Evolutionary conservation across 2,797 vertebrate species (phyloP).

Genomic region (Takifugu rubripes): DNA sequence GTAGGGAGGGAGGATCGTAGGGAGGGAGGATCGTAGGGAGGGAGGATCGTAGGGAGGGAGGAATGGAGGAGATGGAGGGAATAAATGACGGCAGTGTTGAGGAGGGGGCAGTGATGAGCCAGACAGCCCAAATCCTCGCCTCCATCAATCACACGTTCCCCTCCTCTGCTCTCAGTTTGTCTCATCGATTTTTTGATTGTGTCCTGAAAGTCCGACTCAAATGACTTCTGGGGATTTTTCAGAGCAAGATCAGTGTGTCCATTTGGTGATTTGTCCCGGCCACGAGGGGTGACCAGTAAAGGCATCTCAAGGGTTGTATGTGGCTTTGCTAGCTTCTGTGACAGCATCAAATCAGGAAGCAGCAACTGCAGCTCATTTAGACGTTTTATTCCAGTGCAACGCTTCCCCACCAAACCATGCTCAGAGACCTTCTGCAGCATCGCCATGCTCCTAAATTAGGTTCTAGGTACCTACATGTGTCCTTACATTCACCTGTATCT

Average conservation of each 20-base stretch:
- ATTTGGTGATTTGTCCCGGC: constrained; percentile 34
- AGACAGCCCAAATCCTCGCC: constrained; percentile 58
- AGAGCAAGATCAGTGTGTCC: constrained; percentile 29
- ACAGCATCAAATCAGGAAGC: background rate
- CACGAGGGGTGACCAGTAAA: constrained; percentile 8
- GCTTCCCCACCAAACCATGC: background rate
- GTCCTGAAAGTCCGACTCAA: constrained; percentile 58
- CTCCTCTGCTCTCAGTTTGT: constrained; percentile 60
- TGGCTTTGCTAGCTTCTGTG: background rate
- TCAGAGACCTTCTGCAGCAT: background rate
- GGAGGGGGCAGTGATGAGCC: constrained; percentile 53
- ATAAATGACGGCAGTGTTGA: constrained; percentile 33
- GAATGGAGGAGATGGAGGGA: constrained; percentile 8
- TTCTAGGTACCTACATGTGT: too few species aligned
- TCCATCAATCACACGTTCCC: constrained; percentile 67
- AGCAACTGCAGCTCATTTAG: background rate
- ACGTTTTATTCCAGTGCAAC: background rate
- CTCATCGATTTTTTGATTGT: constrained; percentile 65
- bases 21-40: background rate
- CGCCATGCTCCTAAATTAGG: background rate
- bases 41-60: background rate
- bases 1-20: too few species aligned
- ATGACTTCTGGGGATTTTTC: constrained; percentile 50
- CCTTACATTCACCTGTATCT: too few species aligned
- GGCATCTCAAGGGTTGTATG: background rate